phyloP scores from a whole-genome alignment of 2,888 invertebrate genomes.

The Yponomeuta evonymella region DNA sequence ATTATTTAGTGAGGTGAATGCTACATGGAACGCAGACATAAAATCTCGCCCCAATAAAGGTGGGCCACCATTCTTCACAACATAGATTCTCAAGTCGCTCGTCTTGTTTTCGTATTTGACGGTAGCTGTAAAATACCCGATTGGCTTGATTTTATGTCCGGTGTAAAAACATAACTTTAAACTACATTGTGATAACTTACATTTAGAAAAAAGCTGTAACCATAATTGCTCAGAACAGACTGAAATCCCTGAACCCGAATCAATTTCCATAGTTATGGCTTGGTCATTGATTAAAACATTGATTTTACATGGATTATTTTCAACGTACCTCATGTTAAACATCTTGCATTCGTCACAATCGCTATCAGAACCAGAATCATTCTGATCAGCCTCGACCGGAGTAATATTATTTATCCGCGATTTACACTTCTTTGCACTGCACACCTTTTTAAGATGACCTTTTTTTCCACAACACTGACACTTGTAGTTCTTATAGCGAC shows the following conservation, averaged over 20 bases:
- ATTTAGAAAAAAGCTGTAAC: background rate
- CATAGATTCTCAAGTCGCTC: slow-evolving; percentile 23
- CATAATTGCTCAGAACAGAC: slow-evolving; percentile 5
- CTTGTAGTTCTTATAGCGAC: slow-evolving; percentile 11
- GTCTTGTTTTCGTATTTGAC: slow-evolving; percentile 16
- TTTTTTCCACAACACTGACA: background rate
- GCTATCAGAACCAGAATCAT: background rate
- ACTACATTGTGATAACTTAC: slow-evolving; percentile 11
- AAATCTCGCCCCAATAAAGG: slow-evolving; percentile 25
- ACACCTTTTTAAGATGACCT: slow-evolving; percentile 9
- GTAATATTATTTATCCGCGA: too few species aligned
- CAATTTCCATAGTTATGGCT: background rate
- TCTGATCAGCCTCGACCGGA: background rate
- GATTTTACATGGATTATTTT: background rate
- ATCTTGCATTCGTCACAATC: slow-evolving; percentile 10
- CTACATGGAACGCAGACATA: slow-evolving; percentile 22
- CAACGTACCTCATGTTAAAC: slow-evolving; percentile 12
- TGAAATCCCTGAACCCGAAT: slow-evolving; percentile 1
- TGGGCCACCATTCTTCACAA: slow-evolving; percentile 25
- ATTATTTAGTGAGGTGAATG: background rate
- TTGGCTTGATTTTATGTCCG: slow-evolving; percentile 27
- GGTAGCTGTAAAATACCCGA: slow-evolving; percentile 22
- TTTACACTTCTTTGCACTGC: too few species aligned
- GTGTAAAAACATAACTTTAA: slow-evolving; percentile 27
- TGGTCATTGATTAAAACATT: background rate